These are phyloP conservation scores for Sardina pilchardus DNA, from an alignment of 2,113 vertebrate genomes.

Conservation along the genomic window DNA sequence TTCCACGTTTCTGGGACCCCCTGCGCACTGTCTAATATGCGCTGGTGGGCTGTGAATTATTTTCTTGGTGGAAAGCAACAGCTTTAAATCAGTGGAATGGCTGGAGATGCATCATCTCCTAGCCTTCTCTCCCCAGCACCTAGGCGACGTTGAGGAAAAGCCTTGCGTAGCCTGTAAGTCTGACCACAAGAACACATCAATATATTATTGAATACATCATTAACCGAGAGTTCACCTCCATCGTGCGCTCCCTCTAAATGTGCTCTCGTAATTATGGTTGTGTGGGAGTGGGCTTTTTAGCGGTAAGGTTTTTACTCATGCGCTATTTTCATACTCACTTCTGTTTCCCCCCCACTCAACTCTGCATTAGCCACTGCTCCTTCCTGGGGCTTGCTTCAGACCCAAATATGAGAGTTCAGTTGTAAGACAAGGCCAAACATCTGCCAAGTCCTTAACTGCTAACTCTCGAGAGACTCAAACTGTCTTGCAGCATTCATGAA, in stretches of 20 bases:
- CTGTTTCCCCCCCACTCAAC: background rate
- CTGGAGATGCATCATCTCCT: background rate
- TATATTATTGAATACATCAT: slow-evolving; percentile 38
- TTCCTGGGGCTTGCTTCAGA: background rate
- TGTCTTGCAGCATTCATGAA: background rate
- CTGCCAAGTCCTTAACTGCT: background rate
- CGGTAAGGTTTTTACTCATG: background rate
- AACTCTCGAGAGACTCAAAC: background rate
- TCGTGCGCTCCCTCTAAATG: background rate
- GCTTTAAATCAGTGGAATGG: background rate
- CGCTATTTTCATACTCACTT: background rate
- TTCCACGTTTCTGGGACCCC: slow-evolving; percentile 4
- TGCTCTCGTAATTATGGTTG: background rate
- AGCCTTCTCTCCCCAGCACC: background rate
- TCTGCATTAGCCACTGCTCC: background rate
- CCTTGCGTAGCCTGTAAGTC: slow-evolving; percentile 1
- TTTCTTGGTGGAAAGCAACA: background rate
- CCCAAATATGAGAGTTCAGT: background rate
- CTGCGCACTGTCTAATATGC: background rate
- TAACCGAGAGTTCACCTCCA: slow-evolving; percentile 37
- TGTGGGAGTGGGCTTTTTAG: background rate
- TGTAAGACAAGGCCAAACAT: slow-evolving; percentile 17
- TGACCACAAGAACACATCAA: slow-evolving; percentile 39
- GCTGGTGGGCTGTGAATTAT: slow-evolving; percentile 1
- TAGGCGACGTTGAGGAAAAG: slow-evolving; percentile 20